Conservation (phyloP, 2,113 vertebrate genomes). For the Suncus etruscus region DNA sequence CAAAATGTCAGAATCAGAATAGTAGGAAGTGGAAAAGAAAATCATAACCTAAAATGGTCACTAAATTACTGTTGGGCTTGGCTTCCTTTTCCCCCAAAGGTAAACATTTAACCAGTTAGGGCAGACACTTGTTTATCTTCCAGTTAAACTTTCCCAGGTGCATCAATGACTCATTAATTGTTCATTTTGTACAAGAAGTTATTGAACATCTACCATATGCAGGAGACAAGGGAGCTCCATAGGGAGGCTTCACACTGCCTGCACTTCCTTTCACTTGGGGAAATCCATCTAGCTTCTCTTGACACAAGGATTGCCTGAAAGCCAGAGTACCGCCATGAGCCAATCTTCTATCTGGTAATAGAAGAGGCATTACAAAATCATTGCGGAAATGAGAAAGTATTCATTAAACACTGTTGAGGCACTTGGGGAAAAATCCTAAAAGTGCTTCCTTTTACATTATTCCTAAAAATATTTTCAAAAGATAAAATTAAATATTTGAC, state of each 20-base stretch:
- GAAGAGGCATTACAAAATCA: background rate
- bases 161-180: constrained; percentile 57
- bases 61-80: constrained; percentile 31
- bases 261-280: background rate
- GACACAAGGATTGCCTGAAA: background rate
- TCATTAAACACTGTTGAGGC: constrained; percentile 36
- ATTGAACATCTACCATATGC: background rate
- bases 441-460: background rate
- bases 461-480: constrained; percentile 60
- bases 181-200: constrained; percentile 52
- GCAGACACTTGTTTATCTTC: constrained; percentile 58
- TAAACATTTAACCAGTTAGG: constrained; percentile 53
- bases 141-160: constrained; percentile 61
- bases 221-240: background rate
- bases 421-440: constrained; percentile 46
- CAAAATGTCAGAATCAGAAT: constrained; percentile 10
- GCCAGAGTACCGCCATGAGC: background rate
- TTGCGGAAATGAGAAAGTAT: constrained; percentile 7
- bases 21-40: constrained; percentile 40
- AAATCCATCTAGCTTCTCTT: background rate
- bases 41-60: constrained; percentile 1
- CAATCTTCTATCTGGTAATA: background rate
- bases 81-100: constrained; percentile 30
- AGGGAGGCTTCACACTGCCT: background rate
- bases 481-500: constrained; percentile 24